These are phyloP conservation scores for Aviceda subcristata DNA, from an alignment of 2,113 vertebrate genomes.

Conservation along the genomic window DNA sequence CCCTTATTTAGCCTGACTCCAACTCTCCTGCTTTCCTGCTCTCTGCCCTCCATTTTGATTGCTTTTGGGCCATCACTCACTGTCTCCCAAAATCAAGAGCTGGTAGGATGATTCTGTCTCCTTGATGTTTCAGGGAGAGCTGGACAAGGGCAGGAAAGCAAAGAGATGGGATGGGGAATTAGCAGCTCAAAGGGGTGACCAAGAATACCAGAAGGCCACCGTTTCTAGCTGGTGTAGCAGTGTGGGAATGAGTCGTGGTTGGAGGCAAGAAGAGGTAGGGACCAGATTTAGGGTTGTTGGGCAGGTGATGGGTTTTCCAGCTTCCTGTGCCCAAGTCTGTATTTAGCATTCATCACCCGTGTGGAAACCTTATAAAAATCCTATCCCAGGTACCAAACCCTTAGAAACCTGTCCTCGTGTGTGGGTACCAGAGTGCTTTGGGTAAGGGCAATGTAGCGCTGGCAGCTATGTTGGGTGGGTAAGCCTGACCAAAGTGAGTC, in stretches of 20 bases:
- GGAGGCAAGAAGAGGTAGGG: neutral
- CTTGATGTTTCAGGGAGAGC: neutral
- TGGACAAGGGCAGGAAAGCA: neutral
- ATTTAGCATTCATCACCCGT: neutral
- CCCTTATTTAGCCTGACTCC: neutral
- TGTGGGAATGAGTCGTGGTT: neutral
- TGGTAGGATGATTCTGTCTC: neutral
- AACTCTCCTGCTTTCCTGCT: neutral
- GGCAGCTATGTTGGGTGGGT: neutral
- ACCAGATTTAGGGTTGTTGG: neutral
- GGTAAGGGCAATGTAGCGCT: neutral
- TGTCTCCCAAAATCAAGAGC: constrained; percentile 21
- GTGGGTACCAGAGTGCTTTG: neutral
- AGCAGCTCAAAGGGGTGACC: neutral
- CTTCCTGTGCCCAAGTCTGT: neutral
- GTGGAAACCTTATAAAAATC: neutral
- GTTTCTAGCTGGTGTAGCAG: neutral
- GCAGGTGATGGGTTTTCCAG: neutral
- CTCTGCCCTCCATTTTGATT: neutral
- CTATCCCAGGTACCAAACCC: neutral
- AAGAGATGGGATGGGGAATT: neutral
- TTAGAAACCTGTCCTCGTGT: neutral
- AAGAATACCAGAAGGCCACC: neutral
- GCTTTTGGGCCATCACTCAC: neutral
- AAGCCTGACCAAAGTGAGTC: neutral